Conservation (phyloP, 1,140 invertebrate species). For the Limonius californicus region DNA sequence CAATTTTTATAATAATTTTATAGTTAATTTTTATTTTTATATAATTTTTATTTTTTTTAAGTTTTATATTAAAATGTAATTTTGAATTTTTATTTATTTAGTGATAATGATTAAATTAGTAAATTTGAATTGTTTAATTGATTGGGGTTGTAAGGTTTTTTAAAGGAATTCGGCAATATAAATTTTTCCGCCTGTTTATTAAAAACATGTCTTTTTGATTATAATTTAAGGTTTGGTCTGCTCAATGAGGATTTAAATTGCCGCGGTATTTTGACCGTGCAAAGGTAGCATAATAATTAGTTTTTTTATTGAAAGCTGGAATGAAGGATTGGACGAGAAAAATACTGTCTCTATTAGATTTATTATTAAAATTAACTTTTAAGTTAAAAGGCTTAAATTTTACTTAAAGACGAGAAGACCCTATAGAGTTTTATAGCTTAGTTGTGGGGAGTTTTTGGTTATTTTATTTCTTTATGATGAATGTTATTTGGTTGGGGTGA, state of each 20-base stretch:
- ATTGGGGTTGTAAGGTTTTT: slow-evolving; percentile 34
- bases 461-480: slow-evolving; percentile 42
- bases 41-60: slow-evolving; percentile 47
- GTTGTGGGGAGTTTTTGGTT: neutral
- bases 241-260: slow-evolving; percentile 52
- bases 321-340: slow-evolving; percentile 58
- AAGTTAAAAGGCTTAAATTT: slow-evolving; percentile 62
- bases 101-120: slow-evolving; percentile 55
- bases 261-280: slow-evolving; percentile 62
- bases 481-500: slow-evolving; percentile 50
- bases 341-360: slow-evolving; percentile 41
- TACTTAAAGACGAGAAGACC: slow-evolving; percentile 57
- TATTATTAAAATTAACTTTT: slow-evolving; percentile 52
- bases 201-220: slow-evolving; percentile 67
- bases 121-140: slow-evolving; percentile 42
- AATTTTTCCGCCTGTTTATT: slow-evolving; percentile 66
- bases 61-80: slow-evolving; percentile 49
- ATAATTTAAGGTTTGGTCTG: slow-evolving; percentile 53
- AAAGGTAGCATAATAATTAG: slow-evolving; percentile 71
- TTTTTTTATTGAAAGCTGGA: slow-evolving; percentile 61
- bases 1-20: slow-evolving; percentile 31
- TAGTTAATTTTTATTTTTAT: slow-evolving; percentile 38
- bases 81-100: slow-evolving; percentile 43
- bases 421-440: slow-evolving; percentile 56
- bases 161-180: slow-evolving; percentile 62